Conservation (phyloP, 35 echinoderm and acorn worm genomes). For the Stichopus chloronotus region DNA sequence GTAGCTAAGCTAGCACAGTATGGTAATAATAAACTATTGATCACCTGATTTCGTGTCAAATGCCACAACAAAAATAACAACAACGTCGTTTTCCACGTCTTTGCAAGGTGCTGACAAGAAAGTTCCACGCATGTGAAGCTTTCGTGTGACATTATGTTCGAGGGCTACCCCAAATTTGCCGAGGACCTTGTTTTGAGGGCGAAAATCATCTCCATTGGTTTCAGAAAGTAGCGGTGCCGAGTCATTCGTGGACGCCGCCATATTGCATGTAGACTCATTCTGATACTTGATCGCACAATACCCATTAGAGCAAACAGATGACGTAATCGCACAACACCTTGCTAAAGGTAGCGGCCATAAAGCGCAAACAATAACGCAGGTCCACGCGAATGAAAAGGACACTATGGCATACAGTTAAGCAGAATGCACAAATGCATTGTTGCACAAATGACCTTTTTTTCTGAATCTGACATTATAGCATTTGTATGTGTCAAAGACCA, state of each 20-base stretch:
- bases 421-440: no score
- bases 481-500: no score
- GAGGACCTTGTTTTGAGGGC: slow-evolving; percentile 28
- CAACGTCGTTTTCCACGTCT: slow-evolving; percentile 59
- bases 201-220: slow-evolving; percentile 67
- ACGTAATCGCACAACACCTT: no score
- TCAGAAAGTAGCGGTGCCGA: slow-evolving; percentile 64
- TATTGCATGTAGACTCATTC: neutral
- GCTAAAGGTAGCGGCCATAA: no score
- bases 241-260: slow-evolving; percentile 71
- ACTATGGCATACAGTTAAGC: no score
- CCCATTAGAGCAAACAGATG: no score
- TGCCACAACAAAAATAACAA: slow-evolving; percentile 88
- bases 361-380: no score
- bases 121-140: neutral
- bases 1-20: neutral
- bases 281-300: no score
- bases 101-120: neutral
- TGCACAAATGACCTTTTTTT: no score
- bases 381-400: no score
- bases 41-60: slow-evolving; percentile 93
- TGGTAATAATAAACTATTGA: neutral
- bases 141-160: slow-evolving; percentile 45
- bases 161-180: slow-evolving; percentile 43
- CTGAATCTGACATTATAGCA: no score